phyloP scores from a whole-genome alignment of 2,888 invertebrate genomes.

The Aleiodes testaceus region DNA sequence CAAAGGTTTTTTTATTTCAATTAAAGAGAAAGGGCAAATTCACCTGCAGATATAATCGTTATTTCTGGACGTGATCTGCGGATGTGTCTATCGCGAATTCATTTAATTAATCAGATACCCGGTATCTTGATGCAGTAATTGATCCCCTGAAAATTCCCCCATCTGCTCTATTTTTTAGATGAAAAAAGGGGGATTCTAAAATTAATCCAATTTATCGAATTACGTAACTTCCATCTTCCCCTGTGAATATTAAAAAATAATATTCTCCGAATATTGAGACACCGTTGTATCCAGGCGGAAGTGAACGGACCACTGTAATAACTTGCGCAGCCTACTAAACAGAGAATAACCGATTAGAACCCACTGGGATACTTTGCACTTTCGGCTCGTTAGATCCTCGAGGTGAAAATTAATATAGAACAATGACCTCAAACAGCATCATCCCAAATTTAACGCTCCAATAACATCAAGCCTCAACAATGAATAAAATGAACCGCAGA shows the following conservation, averaged over 20 bases:
- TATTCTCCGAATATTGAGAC: conserved; percentile 13
- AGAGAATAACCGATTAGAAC: conserved; percentile 21
- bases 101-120: too few relatives aligned
- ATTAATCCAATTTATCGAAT: not conserved
- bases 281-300: conserved; percentile 40
- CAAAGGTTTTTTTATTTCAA: too few relatives aligned
- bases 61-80: too few relatives aligned
- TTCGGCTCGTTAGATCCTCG: conserved; percentile 25
- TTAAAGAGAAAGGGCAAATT: too few relatives aligned
- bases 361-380: conserved; percentile 16
- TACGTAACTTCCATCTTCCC: not conserved
- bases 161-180: too few relatives aligned
- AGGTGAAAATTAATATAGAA: conserved; percentile 26
- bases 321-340: conserved; percentile 28
- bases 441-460: not conserved
- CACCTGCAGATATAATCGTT: too few relatives aligned
- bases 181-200: too few relatives aligned
- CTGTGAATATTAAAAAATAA: not conserved
- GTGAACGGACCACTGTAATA: conserved; percentile 18
- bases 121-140: too few relatives aligned
- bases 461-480: not conserved
- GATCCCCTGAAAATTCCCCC: too few relatives aligned
- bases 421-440: conserved; percentile 1
- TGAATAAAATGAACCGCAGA: too few relatives aligned
- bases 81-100: too few relatives aligned